A percentile compares a stretch with the other conserved stretches of the same genome.
These are phyloP conservation scores for Fragum whitleyi DNA, from an alignment of 2,888 invertebrate species.

Conservation along the genomic window DNA sequence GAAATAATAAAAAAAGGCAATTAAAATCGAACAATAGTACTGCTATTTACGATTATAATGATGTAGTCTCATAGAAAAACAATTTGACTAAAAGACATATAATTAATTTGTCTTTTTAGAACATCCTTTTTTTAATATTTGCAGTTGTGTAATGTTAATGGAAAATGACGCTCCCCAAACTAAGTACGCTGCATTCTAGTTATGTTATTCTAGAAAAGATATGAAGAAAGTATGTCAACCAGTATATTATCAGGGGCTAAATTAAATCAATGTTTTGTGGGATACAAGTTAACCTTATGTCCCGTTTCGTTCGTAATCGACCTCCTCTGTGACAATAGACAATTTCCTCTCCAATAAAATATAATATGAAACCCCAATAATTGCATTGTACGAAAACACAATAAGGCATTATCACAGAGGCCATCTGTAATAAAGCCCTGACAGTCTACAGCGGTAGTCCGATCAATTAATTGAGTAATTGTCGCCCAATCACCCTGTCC, in stretches of 20 bases:
- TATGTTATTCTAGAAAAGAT: no score
- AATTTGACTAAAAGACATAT: no score
- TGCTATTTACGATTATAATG: no score
- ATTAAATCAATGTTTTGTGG: not conserved
- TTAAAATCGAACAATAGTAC: no score
- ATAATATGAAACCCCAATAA: constrained; percentile 19
- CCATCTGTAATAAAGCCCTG: constrained; percentile 5
- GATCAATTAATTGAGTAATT: constrained; percentile 20
- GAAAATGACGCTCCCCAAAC: no score
- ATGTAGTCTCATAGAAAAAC: no score
- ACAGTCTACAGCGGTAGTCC: not conserved
- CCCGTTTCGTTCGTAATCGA: not conserved
- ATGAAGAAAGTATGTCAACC: no score
- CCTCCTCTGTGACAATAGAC: constrained; percentile 9
- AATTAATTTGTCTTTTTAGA: no score
- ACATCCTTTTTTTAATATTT: no score
- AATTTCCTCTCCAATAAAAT: constrained; percentile 24
- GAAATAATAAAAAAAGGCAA: no score
- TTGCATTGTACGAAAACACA: constrained; percentile 21
- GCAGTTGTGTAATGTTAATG: no score
- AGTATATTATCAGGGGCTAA: not conserved
- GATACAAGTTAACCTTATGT: not conserved
- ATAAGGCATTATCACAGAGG: constrained; percentile 9
- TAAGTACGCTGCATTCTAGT: no score
- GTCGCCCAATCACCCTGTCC: constrained; percentile 5